Conservation (phyloP, 1,140 invertebrate species). For the Pseudomyrmex concolor region DNA sequence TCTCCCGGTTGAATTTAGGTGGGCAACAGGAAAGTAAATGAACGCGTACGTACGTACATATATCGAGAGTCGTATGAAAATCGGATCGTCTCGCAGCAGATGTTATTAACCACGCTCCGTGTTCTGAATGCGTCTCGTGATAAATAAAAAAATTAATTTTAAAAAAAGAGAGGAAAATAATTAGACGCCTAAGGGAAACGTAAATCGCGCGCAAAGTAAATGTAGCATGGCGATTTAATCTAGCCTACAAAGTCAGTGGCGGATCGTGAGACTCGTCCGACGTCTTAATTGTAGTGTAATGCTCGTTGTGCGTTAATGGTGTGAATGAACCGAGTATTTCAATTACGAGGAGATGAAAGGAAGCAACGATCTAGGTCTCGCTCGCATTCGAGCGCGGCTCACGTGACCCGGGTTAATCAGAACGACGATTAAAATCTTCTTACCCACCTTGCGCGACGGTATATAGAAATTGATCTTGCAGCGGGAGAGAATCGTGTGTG, state of each 20-base stretch:
- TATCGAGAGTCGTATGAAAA: conserved; percentile 62
- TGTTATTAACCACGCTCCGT: conserved; percentile 65
- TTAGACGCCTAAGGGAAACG: conserved; percentile 61
- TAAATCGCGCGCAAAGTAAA: conserved; percentile 61
- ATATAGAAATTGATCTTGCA: conserved; percentile 11
- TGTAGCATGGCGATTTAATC: conserved; percentile 74
- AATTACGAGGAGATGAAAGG: conserved; percentile 73
- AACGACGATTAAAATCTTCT: conserved; percentile 27
- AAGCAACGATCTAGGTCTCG: conserved; percentile 63
- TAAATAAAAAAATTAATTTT: conserved; percentile 70
- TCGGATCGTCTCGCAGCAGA: conserved; percentile 33
- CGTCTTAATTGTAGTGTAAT: conserved; percentile 76
- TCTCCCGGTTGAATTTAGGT: too few species aligned
- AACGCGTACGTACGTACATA: conserved; percentile 46
- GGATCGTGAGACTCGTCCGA: conserved; percentile 74
- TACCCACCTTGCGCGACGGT: not conserved
- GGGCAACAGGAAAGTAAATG: conserved; percentile 62
- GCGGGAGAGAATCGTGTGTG: not conserved
- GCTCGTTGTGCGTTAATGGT: conserved; percentile 74
- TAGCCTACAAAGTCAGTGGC: conserved; percentile 70
- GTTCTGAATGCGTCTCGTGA: conserved; percentile 64
- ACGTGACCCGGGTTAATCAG: conserved; percentile 62
- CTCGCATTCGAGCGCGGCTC: conserved; percentile 25
- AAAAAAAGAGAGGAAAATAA: conserved; percentile 58
- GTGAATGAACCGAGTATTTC: conserved; percentile 75